phyloP scores from a whole-genome alignment of 2,888 invertebrate genomes.

The Aphodius granarius region DNA sequence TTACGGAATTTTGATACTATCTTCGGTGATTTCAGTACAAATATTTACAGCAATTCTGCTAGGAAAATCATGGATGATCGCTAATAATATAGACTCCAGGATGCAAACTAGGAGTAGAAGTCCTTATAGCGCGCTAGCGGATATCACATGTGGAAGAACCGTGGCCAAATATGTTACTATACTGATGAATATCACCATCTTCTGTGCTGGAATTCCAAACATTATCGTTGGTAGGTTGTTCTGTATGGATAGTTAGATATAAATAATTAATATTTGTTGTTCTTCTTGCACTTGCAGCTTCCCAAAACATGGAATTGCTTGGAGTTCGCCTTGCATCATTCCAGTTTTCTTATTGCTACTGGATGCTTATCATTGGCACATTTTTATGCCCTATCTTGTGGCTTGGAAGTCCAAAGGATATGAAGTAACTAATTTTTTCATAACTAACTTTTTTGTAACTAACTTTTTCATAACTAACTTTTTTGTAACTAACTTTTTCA shows the following conservation, averaged over 20 bases:
- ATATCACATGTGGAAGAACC: conserved; percentile 71
- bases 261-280: conserved; percentile 6
- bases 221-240: conserved; percentile 72
- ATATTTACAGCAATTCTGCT: conserved; percentile 80
- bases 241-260: not conserved
- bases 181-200: conserved; percentile 74
- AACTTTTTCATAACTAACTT: not conserved
- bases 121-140: conserved; percentile 83
- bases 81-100: conserved; percentile 69
- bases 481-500: conserved; percentile 57
- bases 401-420: conserved; percentile 89
- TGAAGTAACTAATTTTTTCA: conserved; percentile 67
- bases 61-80: conserved; percentile 80
- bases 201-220: conserved; percentile 78
- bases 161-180: conserved; percentile 66
- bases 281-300: conserved; percentile 58
- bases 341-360: conserved; percentile 77
- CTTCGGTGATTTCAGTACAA: conserved; percentile 69
- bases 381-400: conserved; percentile 80
- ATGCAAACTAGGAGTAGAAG: conserved; percentile 60
- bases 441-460: conserved; percentile 63
- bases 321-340: conserved; percentile 70
- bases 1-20: conserved; percentile 70
- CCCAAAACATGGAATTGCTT: conserved; percentile 78
- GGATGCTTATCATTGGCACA: conserved; percentile 76